A percentile compares a stretch with the other conserved stretches of the same genome.
These are phyloP conservation scores for Petrosia ficiformis DNA, from an alignment of 37 sponge, comb jelly and placozoan genomes.

Conservation along the genomic window DNA sequence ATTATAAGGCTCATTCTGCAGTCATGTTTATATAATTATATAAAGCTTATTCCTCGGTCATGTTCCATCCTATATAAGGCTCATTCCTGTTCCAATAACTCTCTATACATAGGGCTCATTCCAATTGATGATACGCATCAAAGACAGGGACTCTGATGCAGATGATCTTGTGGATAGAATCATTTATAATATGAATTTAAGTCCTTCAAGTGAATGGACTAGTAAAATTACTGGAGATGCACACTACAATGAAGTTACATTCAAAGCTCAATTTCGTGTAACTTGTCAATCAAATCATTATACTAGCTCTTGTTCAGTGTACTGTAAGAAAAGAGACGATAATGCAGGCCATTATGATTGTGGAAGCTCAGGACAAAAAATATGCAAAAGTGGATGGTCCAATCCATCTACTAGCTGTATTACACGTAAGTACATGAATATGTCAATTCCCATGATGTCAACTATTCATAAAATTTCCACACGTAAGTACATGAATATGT, in stretches of 20 bases:
- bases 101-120: constrained; percentile 15
- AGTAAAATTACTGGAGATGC: not conserved
- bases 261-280: not conserved
- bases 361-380: constrained; percentile 26
- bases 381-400: constrained; percentile 34
- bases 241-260: not conserved
- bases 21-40: no score
- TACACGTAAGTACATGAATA: constrained; percentile 29
- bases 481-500: constrained; percentile 32
- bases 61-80: not conserved
- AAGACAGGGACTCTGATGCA: constrained; percentile 24
- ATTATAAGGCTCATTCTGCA: no score
- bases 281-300: constrained; percentile 48
- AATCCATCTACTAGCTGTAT: constrained; percentile 22
- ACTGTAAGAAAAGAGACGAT: constrained; percentile 24
- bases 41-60: not conserved
- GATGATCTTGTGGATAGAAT: constrained; percentile 47
- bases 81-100: not conserved
- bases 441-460: no score
- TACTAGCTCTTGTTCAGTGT: constrained; percentile 23
- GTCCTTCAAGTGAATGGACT: not conserved
- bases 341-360: constrained; percentile 45
- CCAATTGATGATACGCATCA: constrained; percentile 26
- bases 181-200: not conserved
- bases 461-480: no score